These are phyloP conservation scores for Palloptera scutellata DNA, from an alignment of 2,888 invertebrate species.

Conservation along the genomic window DNA sequence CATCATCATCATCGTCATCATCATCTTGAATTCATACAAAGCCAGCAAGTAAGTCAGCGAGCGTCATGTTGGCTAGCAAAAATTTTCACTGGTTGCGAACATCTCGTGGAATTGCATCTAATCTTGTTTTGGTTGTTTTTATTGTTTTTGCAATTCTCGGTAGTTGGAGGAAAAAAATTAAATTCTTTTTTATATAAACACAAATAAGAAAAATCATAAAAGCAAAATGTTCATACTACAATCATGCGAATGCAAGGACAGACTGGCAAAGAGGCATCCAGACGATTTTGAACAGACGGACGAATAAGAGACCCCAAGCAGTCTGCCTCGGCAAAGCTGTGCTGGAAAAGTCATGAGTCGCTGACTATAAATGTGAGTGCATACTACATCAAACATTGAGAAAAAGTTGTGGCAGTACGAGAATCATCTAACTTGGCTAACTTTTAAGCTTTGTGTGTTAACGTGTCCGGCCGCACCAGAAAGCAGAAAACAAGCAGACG, in stretches of 20 bases:
- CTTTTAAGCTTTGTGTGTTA: neutral
- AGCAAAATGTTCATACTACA: too few species aligned
- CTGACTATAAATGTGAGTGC: neutral
- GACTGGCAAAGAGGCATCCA: conserved; percentile 27
- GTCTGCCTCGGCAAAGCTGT: conserved; percentile 50
- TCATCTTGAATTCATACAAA: too few species aligned
- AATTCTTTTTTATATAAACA: neutral
- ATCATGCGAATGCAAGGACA: neutral
- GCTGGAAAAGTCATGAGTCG: conserved; percentile 24
- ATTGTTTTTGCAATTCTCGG: conserved; percentile 2
- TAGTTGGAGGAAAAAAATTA: too few species aligned
- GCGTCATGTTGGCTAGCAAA: conserved; percentile 20
- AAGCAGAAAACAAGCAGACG: too few species aligned
- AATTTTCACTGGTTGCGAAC: neutral
- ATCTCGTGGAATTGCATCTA: conserved; percentile 20
- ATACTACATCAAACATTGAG: neutral
- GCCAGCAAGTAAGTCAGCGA: neutral
- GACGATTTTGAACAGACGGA: conserved; percentile 35
- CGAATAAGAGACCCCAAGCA: conserved; percentile 61
- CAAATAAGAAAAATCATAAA: too few species aligned
- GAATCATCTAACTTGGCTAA: conserved; percentile 22
- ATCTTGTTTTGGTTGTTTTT: conserved; percentile 19
- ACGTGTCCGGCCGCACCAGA: too few species aligned
- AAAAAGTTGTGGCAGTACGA: neutral
- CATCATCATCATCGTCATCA: too few species aligned